These are phyloP conservation scores for Sitta carolinensis DNA, from an alignment of 2,797 vertebrate species.

Conservation along the genomic window DNA sequence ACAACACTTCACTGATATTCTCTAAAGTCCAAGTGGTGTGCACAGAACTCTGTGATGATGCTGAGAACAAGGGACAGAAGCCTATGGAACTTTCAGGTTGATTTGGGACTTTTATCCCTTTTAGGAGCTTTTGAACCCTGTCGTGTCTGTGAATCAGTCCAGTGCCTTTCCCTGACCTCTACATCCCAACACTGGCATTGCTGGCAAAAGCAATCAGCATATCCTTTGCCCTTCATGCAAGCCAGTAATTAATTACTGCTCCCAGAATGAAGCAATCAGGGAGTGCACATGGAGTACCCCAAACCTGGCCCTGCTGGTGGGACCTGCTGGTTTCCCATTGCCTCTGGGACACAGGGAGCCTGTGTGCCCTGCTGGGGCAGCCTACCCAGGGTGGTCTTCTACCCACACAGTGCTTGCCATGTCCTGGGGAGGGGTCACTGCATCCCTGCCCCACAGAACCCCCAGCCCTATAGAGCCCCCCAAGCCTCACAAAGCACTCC, in stretches of 20 bases:
- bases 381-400: background rate
- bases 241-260: background rate
- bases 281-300: accelerated
- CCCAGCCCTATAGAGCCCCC: background rate
- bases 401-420: accelerated
- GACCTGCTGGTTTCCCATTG: background rate
- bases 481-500: background rate
- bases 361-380: background rate
- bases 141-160: background rate
- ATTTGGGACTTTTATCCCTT: background rate
- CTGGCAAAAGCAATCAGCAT: background rate
- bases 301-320: too few species aligned
- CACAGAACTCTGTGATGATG: background rate
- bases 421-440: accelerated
- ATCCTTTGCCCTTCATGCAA: background rate
- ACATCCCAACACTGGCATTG: accelerated
- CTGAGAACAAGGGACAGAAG: background rate
- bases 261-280: background rate
- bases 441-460: background rate
- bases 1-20: background rate
- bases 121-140: background rate
- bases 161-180: background rate
- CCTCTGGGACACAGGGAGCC: background rate
- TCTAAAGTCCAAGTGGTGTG: background rate
- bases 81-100: too few species aligned